phyloP scores from a whole-genome alignment of 2,888 invertebrate species.

The Nemurella pictetii region DNA sequence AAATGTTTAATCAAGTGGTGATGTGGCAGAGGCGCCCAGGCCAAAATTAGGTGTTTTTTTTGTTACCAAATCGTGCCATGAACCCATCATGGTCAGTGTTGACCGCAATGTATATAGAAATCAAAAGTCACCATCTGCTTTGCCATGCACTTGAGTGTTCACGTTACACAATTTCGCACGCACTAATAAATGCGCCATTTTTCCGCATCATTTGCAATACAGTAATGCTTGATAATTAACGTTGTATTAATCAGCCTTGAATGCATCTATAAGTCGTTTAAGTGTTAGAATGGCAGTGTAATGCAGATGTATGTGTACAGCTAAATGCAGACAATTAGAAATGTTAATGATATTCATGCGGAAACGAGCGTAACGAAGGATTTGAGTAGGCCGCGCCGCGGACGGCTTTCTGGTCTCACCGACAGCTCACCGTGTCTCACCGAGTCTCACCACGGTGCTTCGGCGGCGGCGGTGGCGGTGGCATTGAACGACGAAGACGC shows the following conservation, averaged over 20 bases:
- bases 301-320: too few species aligned
- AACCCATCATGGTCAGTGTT: not conserved
- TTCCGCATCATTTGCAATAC: not conserved
- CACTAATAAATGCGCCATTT: not conserved
- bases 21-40: not conserved
- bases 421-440: too few species aligned
- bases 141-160: not conserved
- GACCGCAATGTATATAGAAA: not conserved
- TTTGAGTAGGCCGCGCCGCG: not conserved
- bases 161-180: not conserved
- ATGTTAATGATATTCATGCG: not conserved
- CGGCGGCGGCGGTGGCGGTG: too few species aligned
- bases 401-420: not conserved
- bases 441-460: too few species aligned
- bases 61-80: not conserved
- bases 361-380: not conserved
- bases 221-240: not conserved
- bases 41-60: too few species aligned
- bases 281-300: too few species aligned
- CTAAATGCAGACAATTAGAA: not conserved
- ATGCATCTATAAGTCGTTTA: too few species aligned
- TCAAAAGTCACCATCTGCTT: not conserved
- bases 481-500: not conserved
- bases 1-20: not conserved
- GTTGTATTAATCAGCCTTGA: not conserved